phyloP scores from a whole-genome alignment of 2,797 vertebrate species.

The Enteromius argenteus region DNA sequence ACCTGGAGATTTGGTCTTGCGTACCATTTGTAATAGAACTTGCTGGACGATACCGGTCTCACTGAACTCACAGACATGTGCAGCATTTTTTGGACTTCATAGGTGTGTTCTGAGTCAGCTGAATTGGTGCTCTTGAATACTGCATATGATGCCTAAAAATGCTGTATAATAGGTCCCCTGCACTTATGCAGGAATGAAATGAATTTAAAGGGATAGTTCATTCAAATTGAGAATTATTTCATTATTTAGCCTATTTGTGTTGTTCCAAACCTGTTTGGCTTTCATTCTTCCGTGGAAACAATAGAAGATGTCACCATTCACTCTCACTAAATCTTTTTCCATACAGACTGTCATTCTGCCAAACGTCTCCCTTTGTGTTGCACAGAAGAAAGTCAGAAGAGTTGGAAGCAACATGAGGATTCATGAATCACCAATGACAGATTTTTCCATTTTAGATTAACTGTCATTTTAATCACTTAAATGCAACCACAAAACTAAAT shows the following conservation, averaged over 20 bases:
- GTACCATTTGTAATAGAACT: background rate
- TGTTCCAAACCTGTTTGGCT: background rate
- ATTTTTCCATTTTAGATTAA: background rate
- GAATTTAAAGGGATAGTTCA: background rate
- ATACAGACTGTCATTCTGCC: background rate
- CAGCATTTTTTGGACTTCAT: conserved; percentile 7
- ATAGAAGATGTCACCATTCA: background rate
- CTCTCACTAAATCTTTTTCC: background rate
- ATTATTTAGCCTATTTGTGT: background rate
- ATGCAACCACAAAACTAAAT: conserved; percentile 16
- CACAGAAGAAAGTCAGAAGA: background rate
- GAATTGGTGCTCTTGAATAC: conserved; percentile 8
- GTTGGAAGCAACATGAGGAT: background rate
- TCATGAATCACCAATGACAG: background rate
- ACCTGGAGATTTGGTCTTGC: background rate
- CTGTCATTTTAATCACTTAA: conserved; percentile 28
- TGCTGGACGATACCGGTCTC: background rate
- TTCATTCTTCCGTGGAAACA: background rate
- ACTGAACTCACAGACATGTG: conserved; percentile 3
- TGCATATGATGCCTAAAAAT: conserved; percentile 11
- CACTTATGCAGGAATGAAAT: background rate
- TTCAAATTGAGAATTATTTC: background rate
- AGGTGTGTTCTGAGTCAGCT: conserved; percentile 10
- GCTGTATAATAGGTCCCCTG: conserved; percentile 3
- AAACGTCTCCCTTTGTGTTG: background rate